Conservation (phyloP, 1,140 invertebrate species). For the Polypedilum pembai region DNA sequence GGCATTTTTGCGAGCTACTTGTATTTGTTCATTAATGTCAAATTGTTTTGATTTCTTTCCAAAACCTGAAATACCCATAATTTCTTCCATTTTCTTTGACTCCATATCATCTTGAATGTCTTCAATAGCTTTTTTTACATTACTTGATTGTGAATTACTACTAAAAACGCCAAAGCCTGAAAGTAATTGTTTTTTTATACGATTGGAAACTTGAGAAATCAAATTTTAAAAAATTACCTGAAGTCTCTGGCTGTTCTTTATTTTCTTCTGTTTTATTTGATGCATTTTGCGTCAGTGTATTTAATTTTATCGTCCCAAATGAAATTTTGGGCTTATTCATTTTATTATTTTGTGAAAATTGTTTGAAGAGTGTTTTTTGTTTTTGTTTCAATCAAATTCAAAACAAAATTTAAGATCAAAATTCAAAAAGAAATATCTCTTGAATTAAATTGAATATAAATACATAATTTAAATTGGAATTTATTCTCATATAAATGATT, state of each 20-base stretch:
- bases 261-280: constrained; percentile 33
- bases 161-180: constrained; percentile 58
- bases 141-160: constrained; percentile 44
- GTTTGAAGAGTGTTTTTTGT: not conserved
- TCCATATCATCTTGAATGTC: constrained; percentile 62
- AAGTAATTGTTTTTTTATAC: not conserved
- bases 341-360: not conserved
- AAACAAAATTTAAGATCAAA: no score
- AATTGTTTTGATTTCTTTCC: constrained; percentile 71
- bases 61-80: constrained; percentile 70
- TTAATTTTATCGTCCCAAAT: constrained; percentile 53
- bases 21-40: constrained; percentile 51
- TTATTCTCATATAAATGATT: no score
- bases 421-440: no score
- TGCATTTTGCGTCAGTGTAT: constrained; percentile 40
- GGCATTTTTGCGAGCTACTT: constrained; percentile 34
- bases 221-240: constrained; percentile 34
- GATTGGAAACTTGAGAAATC: constrained; percentile 22
- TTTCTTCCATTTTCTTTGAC: constrained; percentile 54
- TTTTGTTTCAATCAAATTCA: not conserved
- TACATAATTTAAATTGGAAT: no score
- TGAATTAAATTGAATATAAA: no score
- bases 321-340: constrained; percentile 46
- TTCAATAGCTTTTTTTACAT: constrained; percentile 48
- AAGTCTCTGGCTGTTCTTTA: constrained; percentile 34